Evolutionary conservation across 2,113 vertebrate genomes (phyloP), one percentile per base, ranked within the genome.

Genomic region (Alethe castanea): DNA sequence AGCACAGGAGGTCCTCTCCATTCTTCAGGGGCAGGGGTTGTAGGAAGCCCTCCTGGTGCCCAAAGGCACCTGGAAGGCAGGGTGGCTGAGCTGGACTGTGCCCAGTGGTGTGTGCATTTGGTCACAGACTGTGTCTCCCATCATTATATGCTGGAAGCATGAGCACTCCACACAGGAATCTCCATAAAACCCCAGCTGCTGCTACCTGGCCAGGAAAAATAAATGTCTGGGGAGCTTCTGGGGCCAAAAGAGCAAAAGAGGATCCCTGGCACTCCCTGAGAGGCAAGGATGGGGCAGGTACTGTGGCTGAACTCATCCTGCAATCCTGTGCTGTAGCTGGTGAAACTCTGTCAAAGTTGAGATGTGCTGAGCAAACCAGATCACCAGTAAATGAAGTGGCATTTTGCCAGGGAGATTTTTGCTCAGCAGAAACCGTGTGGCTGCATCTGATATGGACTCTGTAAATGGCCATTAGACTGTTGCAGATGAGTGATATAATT

Each of bases 391-490:
- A 92, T 77, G 57, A 86, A 90, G 54, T 90, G 94, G 88, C 79
- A 26, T 69, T 86, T 85, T 93, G 93, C 88, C 92, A 93, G 88
- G n/a, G 59, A 77, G 76, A 92, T 82, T 73, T 92, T 86, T 7
- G 2, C 82, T 96, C 78, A 86, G 88, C 90, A 92, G 85, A 93
- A 96, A 72, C 62, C 47, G n/a, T 48, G 73, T 0, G 29, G 81
- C 45, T 92, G 66, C 87, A 92, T 96, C 93, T 95, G 83, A 94
- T 92, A 80, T 2, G 22, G 73, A 38, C 50, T 57, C 78, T 73
- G 66, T 61, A 96, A 95, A 67, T 82, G 91, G 77, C 83, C 89
- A 81, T 95, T 95, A 95, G 86, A 45, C 19, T 81, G 61, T 57
- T 85, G 81, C 0, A 0, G 84, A 85, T 91, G 81, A 91, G 66